Evolutionary conservation across 2,888 invertebrate genomes (phyloP).

Genomic region (Keiferia lycopersicella): DNA sequence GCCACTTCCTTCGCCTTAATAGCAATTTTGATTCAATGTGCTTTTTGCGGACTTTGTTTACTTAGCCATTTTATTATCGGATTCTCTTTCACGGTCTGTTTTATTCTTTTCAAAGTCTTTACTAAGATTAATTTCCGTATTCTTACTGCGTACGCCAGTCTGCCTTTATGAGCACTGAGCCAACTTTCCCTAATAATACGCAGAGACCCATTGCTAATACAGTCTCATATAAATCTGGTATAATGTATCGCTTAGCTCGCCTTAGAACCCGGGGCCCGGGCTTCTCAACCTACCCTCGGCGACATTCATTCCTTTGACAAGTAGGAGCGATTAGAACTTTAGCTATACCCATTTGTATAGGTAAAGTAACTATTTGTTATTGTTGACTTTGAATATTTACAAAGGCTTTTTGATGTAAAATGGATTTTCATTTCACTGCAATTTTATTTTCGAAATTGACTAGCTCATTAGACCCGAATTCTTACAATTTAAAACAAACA

Average conservation of each 20-base stretch:
- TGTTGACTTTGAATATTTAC: too few species aligned
- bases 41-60: conserved; percentile 11
- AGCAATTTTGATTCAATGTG: conserved; percentile 32
- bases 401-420: too few species aligned
- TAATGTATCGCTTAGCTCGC: conserved; percentile 2
- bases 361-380: background rate
- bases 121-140: background rate
- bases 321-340: background rate
- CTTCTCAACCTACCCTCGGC: conserved; percentile 1
- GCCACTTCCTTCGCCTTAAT: conserved; percentile 46
- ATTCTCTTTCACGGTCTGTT: too few species aligned
- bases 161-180: background rate
- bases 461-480: too few species aligned
- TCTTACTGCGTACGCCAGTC: background rate
- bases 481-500: too few species aligned
- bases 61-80: background rate
- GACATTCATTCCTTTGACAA: conserved; percentile 7
- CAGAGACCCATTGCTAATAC: conserved; percentile 31
- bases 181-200: conserved; percentile 17
- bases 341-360: background rate
- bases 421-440: too few species aligned
- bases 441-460: too few species aligned
- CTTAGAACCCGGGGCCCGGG: background rate
- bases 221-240: conserved; percentile 31
- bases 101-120: background rate